phyloP scores from a whole-genome alignment of 1,140 invertebrate species.

The Lepidurus apus region DNA sequence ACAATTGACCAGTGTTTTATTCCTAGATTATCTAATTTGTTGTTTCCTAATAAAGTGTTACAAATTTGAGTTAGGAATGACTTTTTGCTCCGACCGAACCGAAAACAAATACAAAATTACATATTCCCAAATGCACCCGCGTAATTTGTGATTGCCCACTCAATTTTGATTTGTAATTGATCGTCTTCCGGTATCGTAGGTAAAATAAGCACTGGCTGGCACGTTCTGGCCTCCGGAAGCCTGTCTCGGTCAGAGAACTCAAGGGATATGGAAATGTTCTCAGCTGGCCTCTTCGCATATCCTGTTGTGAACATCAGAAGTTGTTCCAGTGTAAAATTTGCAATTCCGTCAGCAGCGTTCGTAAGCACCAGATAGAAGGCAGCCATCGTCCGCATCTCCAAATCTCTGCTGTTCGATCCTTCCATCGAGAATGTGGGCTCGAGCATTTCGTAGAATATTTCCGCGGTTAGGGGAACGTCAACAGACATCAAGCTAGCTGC shows the following conservation, averaged over 20 bases:
- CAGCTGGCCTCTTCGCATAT: background rate
- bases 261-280: background rate
- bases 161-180: background rate
- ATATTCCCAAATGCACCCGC: background rate
- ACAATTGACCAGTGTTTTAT: too few species aligned
- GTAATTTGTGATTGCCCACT: background rate
- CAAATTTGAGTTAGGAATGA: too few species aligned
- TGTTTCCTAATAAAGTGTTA: too few species aligned
- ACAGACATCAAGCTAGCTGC: background rate
- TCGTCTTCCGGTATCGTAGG: background rate
- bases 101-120: background rate
- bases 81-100: too few species aligned
- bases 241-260: background rate
- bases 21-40: too few species aligned
- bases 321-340: background rate
- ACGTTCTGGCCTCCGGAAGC: slow-evolving; percentile 2
- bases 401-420: background rate
- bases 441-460: background rate
- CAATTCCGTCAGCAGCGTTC: background rate
- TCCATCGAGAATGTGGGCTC: background rate
- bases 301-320: background rate
- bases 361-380: background rate
- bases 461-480: background rate
- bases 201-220: background rate
- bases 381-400: background rate